Conservation (phyloP, 2,113 vertebrate species). For the Rutilus rutilus region DNA sequence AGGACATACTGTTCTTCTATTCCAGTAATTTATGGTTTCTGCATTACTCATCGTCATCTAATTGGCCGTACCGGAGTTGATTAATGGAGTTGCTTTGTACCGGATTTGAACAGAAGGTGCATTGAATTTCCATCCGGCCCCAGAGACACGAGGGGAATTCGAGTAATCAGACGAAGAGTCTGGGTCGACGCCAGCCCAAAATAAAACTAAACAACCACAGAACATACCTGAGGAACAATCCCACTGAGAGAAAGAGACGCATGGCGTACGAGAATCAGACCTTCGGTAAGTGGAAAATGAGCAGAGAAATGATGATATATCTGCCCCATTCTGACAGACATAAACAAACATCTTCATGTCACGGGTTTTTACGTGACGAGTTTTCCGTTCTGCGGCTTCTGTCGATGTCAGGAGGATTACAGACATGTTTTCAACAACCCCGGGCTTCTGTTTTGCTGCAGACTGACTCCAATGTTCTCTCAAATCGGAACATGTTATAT, state of each 20-base stretch:
- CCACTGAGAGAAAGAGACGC: not conserved
- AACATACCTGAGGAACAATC: not conserved
- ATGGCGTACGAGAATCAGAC: not conserved
- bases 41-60: not conserved
- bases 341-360: not conserved
- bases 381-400: not conserved
- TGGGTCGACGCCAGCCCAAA: not conserved
- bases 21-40: not conserved
- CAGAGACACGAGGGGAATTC: not conserved
- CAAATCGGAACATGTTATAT: not conserved
- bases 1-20: not conserved
- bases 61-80: not conserved
- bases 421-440: not conserved
- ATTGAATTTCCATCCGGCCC: not conserved
- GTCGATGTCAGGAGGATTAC: not conserved
- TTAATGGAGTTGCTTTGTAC: not conserved
- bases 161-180: not conserved
- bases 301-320: not conserved
- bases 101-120: not conserved
- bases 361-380: not conserved
- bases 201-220: slow-evolving; percentile 1
- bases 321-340: not conserved
- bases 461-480: not conserved
- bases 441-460: not conserved
- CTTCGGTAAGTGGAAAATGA: slow-evolving; percentile 2